Conservation (phyloP, 2,113 vertebrate species). For the Polypterus bichir region DNA sequence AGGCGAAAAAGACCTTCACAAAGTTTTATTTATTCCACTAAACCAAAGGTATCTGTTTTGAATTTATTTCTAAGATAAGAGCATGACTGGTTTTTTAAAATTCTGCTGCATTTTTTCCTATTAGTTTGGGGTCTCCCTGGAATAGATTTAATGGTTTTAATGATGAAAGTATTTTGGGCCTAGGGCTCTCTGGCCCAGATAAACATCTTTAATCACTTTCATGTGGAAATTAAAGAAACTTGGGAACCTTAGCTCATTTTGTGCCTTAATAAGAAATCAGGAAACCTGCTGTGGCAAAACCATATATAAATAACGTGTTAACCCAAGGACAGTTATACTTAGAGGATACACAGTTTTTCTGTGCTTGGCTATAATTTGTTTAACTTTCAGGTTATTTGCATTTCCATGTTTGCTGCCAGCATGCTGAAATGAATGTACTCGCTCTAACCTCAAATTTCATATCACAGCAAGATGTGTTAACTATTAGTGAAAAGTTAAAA, state of each 20-base stretch:
- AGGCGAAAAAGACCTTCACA: neutral
- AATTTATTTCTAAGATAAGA: neutral
- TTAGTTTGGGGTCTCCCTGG: conserved; percentile 26
- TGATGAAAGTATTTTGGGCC: conserved; percentile 32
- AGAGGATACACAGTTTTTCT: conserved; percentile 11
- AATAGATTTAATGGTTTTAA: conserved; percentile 39
- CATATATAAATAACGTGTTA: conserved; percentile 34
- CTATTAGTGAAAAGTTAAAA: conserved; percentile 11
- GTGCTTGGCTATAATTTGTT: neutral
- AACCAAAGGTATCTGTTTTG: neutral
- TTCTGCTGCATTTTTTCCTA: conserved; percentile 26
- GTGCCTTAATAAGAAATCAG: conserved; percentile 39
- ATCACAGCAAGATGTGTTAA: neutral
- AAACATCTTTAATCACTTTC: conserved; percentile 55
- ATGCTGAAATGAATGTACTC: neutral
- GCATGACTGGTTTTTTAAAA: neutral
- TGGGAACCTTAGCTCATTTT: conserved; percentile 38
- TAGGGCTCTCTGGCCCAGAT: conserved; percentile 41
- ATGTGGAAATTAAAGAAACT: conserved; percentile 47
- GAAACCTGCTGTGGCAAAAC: conserved; percentile 31
- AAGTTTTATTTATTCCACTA: neutral
- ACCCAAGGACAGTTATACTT: conserved; percentile 15
- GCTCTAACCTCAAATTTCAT: neutral
- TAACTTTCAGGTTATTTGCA: neutral
- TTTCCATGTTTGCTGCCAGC: neutral